Evolutionary conservation across 1,140 invertebrate species (phyloP).

Genomic region (Pantala flavescens): DNA sequence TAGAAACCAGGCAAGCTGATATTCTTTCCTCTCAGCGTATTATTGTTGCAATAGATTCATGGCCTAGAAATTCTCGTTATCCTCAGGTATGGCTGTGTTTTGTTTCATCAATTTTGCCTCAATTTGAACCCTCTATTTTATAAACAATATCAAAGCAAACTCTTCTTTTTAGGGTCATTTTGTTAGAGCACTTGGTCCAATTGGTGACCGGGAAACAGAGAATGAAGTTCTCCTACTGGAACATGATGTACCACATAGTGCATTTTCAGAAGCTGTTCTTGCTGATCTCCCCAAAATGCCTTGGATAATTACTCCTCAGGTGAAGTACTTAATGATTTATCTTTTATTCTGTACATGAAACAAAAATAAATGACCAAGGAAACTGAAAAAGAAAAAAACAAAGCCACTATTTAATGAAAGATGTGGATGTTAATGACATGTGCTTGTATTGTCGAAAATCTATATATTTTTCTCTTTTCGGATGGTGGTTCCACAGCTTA

Average conservation of each 20-base stretch:
- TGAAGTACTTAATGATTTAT: slow-evolving; percentile 30
- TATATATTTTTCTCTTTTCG: too few species aligned
- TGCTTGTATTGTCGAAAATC: too few species aligned
- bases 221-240: slow-evolving; percentile 93
- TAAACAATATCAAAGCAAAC: background rate
- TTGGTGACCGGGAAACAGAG: slow-evolving; percentile 82
- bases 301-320: slow-evolving; percentile 78
- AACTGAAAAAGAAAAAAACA: too few species aligned
- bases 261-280: slow-evolving; percentile 89
- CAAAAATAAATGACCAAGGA: too few species aligned
- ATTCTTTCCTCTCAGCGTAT: slow-evolving; percentile 72
- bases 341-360: background rate
- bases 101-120: background rate
- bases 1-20: slow-evolving; percentile 82
- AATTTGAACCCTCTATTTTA: too few species aligned
- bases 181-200: slow-evolving; percentile 68
- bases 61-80: slow-evolving; percentile 77
- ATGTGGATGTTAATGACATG: too few species aligned
- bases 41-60: slow-evolving; percentile 84
- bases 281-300: slow-evolving; percentile 82
- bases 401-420: too few species aligned
- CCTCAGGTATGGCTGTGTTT: slow-evolving; percentile 37
- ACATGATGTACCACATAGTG: slow-evolving; percentile 91
- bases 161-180: slow-evolving; percentile 62
- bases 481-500: too few species aligned